Percentiles rank a stretch among this genome's conserved stretches.
Evolutionary conservation across 1,140 invertebrate species (phyloP).

Genomic region (Pygmarrhopalites habei): DNA sequence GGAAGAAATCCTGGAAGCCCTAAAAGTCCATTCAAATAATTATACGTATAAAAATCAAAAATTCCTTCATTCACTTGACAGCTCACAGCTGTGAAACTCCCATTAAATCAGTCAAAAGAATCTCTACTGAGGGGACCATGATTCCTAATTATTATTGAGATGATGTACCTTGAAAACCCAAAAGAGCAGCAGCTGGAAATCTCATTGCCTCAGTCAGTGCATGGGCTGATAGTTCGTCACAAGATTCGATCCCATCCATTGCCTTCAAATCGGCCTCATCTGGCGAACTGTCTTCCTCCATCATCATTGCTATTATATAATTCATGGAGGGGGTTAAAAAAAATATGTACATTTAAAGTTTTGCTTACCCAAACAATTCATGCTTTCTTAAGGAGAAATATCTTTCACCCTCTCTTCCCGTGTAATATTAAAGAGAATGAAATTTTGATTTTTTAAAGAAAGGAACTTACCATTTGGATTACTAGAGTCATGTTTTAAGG

Average conservation of each 20-base stretch:
- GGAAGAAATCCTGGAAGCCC: slow-evolving; percentile 61
- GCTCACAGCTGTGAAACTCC: too few species aligned
- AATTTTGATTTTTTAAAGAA: too few species aligned
- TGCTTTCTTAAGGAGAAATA: too few species aligned
- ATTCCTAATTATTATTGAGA: too few species aligned
- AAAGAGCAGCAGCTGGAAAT: slow-evolving; percentile 53
- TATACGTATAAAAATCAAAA: too few species aligned
- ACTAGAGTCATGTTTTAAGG: slow-evolving; percentile 6
- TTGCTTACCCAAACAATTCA: background rate
- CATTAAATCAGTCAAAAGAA: too few species aligned
- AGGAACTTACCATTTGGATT: slow-evolving; percentile 10
- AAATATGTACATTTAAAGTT: background rate
- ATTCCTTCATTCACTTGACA: too few species aligned
- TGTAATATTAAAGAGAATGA: too few species aligned
- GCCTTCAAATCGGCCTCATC: slow-evolving; percentile 21
- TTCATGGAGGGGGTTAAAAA: too few species aligned
- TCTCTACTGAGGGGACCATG: too few species aligned
- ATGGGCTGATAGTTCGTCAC: slow-evolving; percentile 26
- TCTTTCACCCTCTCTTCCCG: too few species aligned
- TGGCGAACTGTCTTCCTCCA: slow-evolving; percentile 31
- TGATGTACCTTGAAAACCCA: slow-evolving; percentile 67
- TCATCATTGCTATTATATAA: slow-evolving; percentile 16
- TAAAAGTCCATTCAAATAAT: too few species aligned
- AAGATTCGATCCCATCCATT: slow-evolving; percentile 26
- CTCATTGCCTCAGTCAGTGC: slow-evolving; percentile 28